A percentile compares a stretch with the other conserved stretches of the same genome.
Conservation (phyloP, 1,140 invertebrate genomes). For the Oscheius sp. region DNA sequence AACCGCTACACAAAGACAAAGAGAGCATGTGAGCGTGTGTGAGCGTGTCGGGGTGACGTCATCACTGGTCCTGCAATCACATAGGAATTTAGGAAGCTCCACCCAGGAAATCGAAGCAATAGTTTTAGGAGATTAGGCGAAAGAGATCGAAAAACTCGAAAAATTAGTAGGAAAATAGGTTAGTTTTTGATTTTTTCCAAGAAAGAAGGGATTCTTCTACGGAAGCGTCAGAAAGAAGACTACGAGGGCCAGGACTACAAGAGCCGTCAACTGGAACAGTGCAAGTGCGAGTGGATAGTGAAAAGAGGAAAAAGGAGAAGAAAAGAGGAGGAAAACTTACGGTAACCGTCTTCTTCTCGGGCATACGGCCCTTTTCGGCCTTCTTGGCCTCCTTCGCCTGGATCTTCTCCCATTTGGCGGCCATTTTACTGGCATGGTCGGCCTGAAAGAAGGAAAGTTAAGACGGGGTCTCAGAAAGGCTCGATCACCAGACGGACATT, state of each 20-base stretch:
- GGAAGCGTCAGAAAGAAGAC: conserved; percentile 8
- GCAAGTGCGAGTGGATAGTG: not conserved
- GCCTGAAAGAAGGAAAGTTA: too few relatives aligned
- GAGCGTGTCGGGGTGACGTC: conserved; percentile 7
- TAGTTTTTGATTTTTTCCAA: too few relatives aligned
- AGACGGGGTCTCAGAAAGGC: too few relatives aligned
- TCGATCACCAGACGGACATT: too few relatives aligned
- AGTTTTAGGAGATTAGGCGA: not conserved
- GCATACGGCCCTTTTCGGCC: conserved; percentile 58
- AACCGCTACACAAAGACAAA: not conserved
- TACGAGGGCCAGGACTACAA: conserved; percentile 21
- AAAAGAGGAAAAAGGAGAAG: not conserved
- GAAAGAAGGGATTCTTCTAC: too few relatives aligned
- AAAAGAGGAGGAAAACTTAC: conserved; percentile 14
- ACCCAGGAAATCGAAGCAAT: too few relatives aligned
- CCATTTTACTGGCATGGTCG: conserved; percentile 59
- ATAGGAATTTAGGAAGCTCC: not conserved
- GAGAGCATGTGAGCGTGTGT: not conserved
- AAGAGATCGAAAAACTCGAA: too few relatives aligned
- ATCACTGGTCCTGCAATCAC: conserved; percentile 16
- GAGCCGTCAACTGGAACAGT: conserved; percentile 12
- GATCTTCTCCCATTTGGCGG: conserved; percentile 61
- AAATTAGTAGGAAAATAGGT: too few relatives aligned
- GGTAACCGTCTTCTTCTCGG: conserved; percentile 45
- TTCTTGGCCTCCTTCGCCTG: conserved; percentile 60